Conservation (phyloP, 1,140 invertebrate genomes). For the Scaptodrosophila lebanonensis region DNA sequence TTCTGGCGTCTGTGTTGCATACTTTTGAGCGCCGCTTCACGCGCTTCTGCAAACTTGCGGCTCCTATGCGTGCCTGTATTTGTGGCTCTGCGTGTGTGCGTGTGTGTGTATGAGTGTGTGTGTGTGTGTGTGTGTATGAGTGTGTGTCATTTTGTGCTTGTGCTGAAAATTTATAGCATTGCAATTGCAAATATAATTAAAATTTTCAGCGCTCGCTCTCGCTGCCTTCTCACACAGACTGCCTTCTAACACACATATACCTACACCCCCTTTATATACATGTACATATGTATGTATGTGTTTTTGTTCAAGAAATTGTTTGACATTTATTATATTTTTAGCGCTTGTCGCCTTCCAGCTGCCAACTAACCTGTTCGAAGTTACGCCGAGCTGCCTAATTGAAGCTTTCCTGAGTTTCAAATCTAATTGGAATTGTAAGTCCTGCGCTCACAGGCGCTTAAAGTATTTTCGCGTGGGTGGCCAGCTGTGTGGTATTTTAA, state of each 20-base stretch:
- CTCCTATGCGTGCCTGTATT: background rate
- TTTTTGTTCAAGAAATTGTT: slow-evolving; percentile 22
- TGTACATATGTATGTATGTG: slow-evolving; percentile 10
- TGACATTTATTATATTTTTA: slow-evolving; percentile 55
- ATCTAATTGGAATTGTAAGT: slow-evolving; percentile 35
- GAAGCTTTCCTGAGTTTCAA: slow-evolving; percentile 32
- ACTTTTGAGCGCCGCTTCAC: slow-evolving; percentile 2
- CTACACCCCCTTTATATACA: background rate
- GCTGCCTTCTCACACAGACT: slow-evolving; percentile 21
- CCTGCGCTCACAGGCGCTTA: too few species aligned
- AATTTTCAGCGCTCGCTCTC: slow-evolving; percentile 58
- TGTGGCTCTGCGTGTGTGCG: too few species aligned
- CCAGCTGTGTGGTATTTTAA: too few species aligned
- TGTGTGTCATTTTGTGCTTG: slow-evolving; percentile 11
- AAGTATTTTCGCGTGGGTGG: too few species aligned
- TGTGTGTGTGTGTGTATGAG: slow-evolving; percentile 11
- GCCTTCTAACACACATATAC: slow-evolving; percentile 6
- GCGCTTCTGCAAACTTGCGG: slow-evolving; percentile 12
- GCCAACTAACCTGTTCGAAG: too few species aligned
- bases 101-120: too few species aligned
- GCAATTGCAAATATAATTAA: slow-evolving; percentile 75
- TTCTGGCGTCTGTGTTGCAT: slow-evolving; percentile 17
- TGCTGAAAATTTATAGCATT: slow-evolving; percentile 63
- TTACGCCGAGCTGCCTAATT: too few species aligned
- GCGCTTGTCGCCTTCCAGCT: slow-evolving; percentile 35